phyloP scores from a whole-genome alignment of 2,888 invertebrate species.

The Mayetiola destructor region DNA sequence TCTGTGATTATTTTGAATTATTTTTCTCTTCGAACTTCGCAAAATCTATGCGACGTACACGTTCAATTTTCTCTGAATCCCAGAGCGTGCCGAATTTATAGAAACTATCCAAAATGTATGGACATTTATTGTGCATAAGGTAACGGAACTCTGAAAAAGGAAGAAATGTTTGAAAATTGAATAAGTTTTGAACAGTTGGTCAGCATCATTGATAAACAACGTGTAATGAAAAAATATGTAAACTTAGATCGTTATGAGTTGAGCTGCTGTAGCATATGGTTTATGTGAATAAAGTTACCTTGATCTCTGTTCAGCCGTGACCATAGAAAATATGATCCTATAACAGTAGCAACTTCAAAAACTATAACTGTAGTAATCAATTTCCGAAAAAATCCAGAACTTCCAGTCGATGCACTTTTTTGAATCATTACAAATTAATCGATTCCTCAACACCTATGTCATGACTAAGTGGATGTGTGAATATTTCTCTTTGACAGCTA shows the following conservation, averaged over 20 bases:
- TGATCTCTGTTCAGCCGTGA: constrained; percentile 52
- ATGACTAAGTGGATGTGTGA: too few relatives aligned
- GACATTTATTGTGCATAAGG: constrained; percentile 50
- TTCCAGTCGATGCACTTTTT: constrained; percentile 38
- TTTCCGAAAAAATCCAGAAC: constrained; percentile 38
- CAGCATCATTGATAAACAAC: background rate
- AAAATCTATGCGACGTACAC: constrained; percentile 40
- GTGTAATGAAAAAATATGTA: constrained; percentile 13
- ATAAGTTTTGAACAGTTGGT: background rate
- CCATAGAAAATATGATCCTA: constrained; percentile 49
- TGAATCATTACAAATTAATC: constrained; percentile 42
- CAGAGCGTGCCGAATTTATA: constrained; percentile 53
- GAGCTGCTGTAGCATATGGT: constrained; percentile 7
- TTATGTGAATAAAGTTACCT: constrained; percentile 41
- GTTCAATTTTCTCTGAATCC: constrained; percentile 31
- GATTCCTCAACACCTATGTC: background rate
- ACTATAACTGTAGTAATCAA: constrained; percentile 41
- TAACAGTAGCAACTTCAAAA: constrained; percentile 45
- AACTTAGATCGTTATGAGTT: background rate
- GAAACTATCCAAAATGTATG: constrained; percentile 49
- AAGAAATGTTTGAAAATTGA: background rate
- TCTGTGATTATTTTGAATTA: too few relatives aligned
- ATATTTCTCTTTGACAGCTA: too few relatives aligned
- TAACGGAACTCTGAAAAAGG: constrained; percentile 50
- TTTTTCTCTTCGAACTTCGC: constrained; percentile 25